Percentiles rank a stretch among this genome's conserved stretches.
Evolutionary conservation across 2,888 invertebrate species (phyloP).

Genomic region (Orthosia gothica): DNA sequence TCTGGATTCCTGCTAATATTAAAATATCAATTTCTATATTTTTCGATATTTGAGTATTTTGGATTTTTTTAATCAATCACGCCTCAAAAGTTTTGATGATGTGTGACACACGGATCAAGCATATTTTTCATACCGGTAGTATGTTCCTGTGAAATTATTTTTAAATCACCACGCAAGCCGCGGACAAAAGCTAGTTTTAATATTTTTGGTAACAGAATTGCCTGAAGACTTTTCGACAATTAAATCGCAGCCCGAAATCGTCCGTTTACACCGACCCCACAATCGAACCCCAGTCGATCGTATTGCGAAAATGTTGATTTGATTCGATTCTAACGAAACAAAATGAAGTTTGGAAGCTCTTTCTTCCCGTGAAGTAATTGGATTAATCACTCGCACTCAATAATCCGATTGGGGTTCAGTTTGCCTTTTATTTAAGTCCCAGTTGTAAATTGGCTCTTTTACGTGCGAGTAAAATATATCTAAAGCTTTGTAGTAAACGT

Average conservation of each 20-base stretch:
- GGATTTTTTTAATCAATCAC: neutral
- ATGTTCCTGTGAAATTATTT: neutral
- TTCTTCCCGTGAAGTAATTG: constrained; percentile 72
- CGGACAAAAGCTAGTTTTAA: too few relatives aligned
- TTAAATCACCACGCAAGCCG: neutral
- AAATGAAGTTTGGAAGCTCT: constrained; percentile 72
- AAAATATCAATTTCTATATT: neutral
- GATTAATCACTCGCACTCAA: constrained; percentile 72
- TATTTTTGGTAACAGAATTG: too few relatives aligned
- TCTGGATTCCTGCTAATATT: neutral
- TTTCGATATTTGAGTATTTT: neutral
- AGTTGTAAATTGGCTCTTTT: constrained; percentile 52
- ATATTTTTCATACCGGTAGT: neutral
- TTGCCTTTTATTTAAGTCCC: constrained; percentile 46
- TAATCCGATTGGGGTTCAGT: constrained; percentile 60
- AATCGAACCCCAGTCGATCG: constrained; percentile 38
- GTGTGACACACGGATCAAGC: neutral
- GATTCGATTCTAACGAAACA: constrained; percentile 71
- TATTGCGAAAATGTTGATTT: constrained; percentile 70
- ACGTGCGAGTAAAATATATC: neutral
- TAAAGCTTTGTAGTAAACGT: constrained; percentile 8
- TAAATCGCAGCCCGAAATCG: constrained; percentile 38
- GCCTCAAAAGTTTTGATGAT: neutral
- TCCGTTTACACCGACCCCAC: neutral
- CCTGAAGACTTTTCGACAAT: neutral